Base-by-base conservation (phyloP, 92 coral and sea anemone genomes). In the Palythoa heliodiscus region DNA sequence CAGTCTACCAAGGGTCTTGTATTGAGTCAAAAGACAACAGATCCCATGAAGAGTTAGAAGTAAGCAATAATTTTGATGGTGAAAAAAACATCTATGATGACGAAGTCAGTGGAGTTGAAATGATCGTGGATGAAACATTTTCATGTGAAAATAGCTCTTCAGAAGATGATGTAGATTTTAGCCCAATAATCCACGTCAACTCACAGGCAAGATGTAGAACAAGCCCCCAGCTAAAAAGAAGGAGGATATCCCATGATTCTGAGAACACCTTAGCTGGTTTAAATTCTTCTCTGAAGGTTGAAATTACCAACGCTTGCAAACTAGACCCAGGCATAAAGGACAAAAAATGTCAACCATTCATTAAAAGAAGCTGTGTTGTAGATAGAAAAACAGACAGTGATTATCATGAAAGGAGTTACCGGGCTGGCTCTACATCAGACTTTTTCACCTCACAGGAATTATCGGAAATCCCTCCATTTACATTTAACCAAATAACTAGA, bases 161-260 rank as follows among this genome's bases (percentile, higher is more conserved):
- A 23, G 92, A 75, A 15, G 87, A 72, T 72, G 83, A 53, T 12
- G n/a, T 58, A 29, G 86, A 82, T 12, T 88, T 64, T 39, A 64
- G 73, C 63, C 70, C 86, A 17, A 68, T 89, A 70, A 88, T 80
- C 84, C 84, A 67, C 5, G 40, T 80, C 39, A 80, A 80, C 73
- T 80, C 84, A 23, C 84, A 80, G 47, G 63, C 47, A 47, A 80
- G 66, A 17, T 47, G 39, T 22, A 66, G 84, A 48, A 60, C 38
- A 64, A 40, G 73, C 58, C 84, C 84, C 5, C 8, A 14, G 12
- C 47, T 35, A 40, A 80, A 80, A 29, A 25, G 84, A 16, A 24
- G 70, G 37, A 66, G 23, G 58, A 13, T 66, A 47, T 66, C 75
- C 15, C 5, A 15, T 66, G 74, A 66, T 25, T 52, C 60, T 14